Conservation (phyloP, 2,888 invertebrate genomes). For the Bimastos eiseni region DNA sequence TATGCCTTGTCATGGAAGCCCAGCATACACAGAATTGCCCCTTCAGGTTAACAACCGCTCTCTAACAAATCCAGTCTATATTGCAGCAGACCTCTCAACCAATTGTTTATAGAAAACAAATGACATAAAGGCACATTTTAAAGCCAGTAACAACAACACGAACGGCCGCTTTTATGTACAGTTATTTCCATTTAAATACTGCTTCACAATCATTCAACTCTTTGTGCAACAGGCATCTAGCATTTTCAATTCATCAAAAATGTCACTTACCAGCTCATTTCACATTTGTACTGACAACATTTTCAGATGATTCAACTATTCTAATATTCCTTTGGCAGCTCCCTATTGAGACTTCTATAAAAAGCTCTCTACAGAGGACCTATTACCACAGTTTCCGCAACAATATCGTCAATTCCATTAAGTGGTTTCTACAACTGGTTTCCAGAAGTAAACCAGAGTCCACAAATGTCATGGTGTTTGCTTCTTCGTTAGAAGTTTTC, state of each 20-base stretch:
- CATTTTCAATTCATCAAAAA: neutral
- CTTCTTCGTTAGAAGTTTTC: neutral
- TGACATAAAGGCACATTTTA: neutral
- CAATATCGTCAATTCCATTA: neutral
- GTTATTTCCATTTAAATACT: neutral
- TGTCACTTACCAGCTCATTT: neutral
- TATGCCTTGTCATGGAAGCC: constrained; percentile 5
- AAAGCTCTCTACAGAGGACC: neutral
- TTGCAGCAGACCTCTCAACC: neutral
- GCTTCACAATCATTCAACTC: neutral
- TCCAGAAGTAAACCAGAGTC: neutral
- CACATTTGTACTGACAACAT: neutral
- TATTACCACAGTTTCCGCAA: neutral
- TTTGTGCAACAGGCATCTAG: neutral
- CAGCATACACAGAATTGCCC: neutral
- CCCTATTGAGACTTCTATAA: neutral
- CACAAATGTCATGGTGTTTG: constrained; percentile 2
- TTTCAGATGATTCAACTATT: neutral
- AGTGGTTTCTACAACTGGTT: neutral
- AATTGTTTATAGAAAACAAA: neutral
- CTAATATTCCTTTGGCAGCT: neutral
- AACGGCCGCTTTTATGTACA: neutral
- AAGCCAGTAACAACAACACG: neutral
- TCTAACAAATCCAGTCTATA: neutral
- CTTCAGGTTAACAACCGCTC: neutral